Percentiles rank a stretch among this genome's conserved stretches.
Evolutionary conservation across 2,888 invertebrate species (phyloP).

Genomic region (Ephialtes manifestator): DNA sequence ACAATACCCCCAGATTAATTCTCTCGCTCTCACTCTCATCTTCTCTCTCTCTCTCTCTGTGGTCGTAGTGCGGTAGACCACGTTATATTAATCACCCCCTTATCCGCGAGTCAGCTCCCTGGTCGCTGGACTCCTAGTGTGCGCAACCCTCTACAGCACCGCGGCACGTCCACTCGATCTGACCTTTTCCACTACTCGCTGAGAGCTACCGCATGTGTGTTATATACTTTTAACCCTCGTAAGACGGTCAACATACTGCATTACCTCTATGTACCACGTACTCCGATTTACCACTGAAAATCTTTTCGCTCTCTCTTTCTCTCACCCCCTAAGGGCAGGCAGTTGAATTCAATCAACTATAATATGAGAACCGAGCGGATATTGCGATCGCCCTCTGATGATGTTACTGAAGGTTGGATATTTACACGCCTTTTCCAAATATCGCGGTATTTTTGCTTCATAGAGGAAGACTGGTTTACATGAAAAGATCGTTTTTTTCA

Average conservation of each 20-base stretch:
- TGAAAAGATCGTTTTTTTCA: no score
- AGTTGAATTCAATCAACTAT: constrained; percentile 35
- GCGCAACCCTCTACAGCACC: constrained; percentile 33
- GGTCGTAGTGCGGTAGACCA: constrained; percentile 43
- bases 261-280: neutral
- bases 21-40: constrained; percentile 2
- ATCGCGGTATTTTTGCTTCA: no score
- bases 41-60: neutral
- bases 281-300: constrained; percentile 18
- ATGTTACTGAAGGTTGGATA: neutral
- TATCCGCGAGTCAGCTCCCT: constrained; percentile 34
- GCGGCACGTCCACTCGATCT: constrained; percentile 56
- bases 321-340: neutral
- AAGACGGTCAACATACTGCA: constrained; percentile 39
- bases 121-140: constrained; percentile 34
- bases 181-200: constrained; percentile 60
- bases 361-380: constrained; percentile 29
- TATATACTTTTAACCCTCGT: constrained; percentile 25
- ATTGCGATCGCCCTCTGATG: constrained; percentile 15
- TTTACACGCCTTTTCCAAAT: neutral
- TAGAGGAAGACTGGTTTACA: no score
- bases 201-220: constrained; percentile 41
- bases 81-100: constrained; percentile 63
- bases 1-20: constrained; percentile 50
- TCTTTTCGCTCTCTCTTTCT: neutral